Conservation (phyloP, 2,888 invertebrate genomes). For the Anoplius nigerrimus region DNA sequence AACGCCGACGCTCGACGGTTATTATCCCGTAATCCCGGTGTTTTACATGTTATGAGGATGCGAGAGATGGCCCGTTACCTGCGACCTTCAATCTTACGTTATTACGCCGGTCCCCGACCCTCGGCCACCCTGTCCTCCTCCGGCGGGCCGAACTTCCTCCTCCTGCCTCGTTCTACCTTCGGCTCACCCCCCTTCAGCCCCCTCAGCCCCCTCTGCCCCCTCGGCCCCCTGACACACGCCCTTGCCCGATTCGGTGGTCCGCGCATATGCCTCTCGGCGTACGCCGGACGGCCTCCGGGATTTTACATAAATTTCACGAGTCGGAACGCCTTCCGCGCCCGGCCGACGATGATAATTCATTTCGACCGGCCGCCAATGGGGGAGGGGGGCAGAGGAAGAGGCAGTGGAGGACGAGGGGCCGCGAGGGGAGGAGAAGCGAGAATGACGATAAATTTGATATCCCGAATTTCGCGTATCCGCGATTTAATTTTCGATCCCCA, state of each 20-base stretch:
- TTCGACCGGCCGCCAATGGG: background rate
- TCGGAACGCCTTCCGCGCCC: slow-evolving; percentile 36
- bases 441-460: slow-evolving; percentile 5
- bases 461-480: background rate
- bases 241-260: slow-evolving; percentile 14
- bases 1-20: slow-evolving; percentile 54
- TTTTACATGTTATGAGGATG: slow-evolving; percentile 68
- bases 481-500: background rate
- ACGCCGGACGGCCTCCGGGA: slow-evolving; percentile 51
- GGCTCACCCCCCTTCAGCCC: slow-evolving; percentile 13
- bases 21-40: slow-evolving; percentile 69
- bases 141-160: too few species aligned
- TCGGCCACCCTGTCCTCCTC: slow-evolving; percentile 31
- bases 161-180: too few species aligned
- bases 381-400: background rate
- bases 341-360: slow-evolving; percentile 10
- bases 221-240: slow-evolving; percentile 36
- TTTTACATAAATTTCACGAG: slow-evolving; percentile 68
- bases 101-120: slow-evolving; percentile 45
- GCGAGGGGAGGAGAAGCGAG: too few species aligned
- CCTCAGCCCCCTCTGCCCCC: slow-evolving; percentile 31
- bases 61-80: slow-evolving; percentile 55
- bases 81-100: slow-evolving; percentile 68
- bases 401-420: background rate
- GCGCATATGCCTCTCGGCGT: slow-evolving; percentile 7